Evolutionary conservation across 92 coral and sea anemone genomes (phyloP).

Genomic region (Virgularia gustaviana): DNA sequence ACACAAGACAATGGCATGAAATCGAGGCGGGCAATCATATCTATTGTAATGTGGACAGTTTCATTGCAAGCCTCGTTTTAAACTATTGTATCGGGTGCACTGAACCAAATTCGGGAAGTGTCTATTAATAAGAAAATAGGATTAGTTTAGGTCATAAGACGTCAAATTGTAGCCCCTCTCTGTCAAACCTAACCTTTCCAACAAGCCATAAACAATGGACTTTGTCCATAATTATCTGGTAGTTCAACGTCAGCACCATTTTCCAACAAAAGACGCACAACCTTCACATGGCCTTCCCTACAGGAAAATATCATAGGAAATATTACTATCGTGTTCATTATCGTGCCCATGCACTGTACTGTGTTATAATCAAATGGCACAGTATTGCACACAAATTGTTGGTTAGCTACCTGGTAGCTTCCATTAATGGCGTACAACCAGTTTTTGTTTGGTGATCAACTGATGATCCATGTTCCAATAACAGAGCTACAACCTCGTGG

Average conservation of each 20-base stretch:
- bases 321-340: not conserved
- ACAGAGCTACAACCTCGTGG: constrained; percentile 88
- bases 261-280: constrained; percentile 72
- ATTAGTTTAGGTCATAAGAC: not conserved
- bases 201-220: constrained; percentile 98
- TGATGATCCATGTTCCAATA: constrained; percentile 82
- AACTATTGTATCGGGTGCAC: too few relatives aligned
- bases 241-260: constrained; percentile 95
- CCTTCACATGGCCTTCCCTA: constrained; percentile 97
- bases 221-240: constrained; percentile 98
- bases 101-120: too few relatives aligned
- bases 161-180: not conserved
- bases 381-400: not conserved
- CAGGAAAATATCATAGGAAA: not conserved
- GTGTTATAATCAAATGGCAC: not conserved
- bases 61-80: too few relatives aligned
- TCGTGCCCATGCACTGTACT: not conserved
- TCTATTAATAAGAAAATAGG: not conserved
- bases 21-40: too few relatives aligned
- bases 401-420: constrained; percentile 79
- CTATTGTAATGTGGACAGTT: too few relatives aligned
- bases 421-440: constrained; percentile 99
- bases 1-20: too few relatives aligned
- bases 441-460: constrained; percentile 99
- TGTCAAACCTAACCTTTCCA: constrained; percentile 79